A percentile compares a stretch with the other conserved stretches of the same genome.
Conservation (phyloP, 2,797 vertebrate species). For the Allochrocebus solatus region DNA sequence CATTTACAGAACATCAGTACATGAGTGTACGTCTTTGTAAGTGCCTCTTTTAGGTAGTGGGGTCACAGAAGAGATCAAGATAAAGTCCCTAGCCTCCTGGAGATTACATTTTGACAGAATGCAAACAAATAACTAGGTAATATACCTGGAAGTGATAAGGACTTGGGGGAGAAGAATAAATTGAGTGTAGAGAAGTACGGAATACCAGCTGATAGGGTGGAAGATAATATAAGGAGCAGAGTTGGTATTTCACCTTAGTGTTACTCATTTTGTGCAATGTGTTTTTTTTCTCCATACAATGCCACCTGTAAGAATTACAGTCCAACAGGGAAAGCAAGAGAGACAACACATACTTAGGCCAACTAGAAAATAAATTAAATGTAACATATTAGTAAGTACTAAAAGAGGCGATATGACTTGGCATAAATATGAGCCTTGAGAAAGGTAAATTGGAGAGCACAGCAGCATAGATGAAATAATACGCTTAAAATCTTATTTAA, state of each 20-base stretch:
- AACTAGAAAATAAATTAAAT: background rate
- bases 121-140: background rate
- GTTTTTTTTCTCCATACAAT: background rate
- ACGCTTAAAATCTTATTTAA: background rate
- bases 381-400: background rate
- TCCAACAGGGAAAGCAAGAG: background rate
- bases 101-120: background rate
- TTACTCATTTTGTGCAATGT: background rate
- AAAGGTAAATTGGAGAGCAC: background rate
- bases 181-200: background rate
- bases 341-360: background rate
- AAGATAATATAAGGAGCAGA: background rate
- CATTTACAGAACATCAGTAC: background rate
- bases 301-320: background rate
- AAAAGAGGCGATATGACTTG: background rate
- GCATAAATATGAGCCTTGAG: background rate
- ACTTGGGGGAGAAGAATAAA: background rate
- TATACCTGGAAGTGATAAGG: background rate
- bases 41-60: background rate
- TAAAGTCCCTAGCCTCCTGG: background rate
- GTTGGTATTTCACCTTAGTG: background rate
- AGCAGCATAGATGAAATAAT: background rate
- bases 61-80: background rate
- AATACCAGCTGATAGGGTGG: background rate
- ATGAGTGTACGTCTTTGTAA: background rate